A percentile compares a stretch with the other conserved stretches of the same genome.
Conservation (phyloP, 2,888 invertebrate species). For the Ellobium chinense region DNA sequence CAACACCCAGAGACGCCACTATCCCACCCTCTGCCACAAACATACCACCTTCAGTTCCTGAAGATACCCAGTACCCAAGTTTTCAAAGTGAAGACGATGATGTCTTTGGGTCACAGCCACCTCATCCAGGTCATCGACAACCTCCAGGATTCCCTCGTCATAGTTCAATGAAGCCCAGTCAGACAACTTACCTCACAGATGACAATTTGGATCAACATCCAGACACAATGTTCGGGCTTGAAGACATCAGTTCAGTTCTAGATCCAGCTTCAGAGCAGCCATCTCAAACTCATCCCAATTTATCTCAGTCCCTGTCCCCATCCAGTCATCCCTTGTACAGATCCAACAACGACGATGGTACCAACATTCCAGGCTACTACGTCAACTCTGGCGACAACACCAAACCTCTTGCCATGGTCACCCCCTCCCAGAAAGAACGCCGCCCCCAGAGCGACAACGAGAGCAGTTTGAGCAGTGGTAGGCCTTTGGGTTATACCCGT, state of each 20-base stretch:
- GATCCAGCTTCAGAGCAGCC: conserved; percentile 55
- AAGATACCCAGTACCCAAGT: conserved; percentile 55
- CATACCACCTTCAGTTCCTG: background rate
- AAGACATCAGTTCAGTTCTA: conserved; percentile 72
- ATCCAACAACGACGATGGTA: background rate
- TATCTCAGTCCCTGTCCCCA: background rate
- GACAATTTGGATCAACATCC: conserved; percentile 22
- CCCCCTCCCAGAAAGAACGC: background rate
- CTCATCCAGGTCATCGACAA: background rate
- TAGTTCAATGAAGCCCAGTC: conserved; percentile 71
- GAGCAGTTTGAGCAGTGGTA: conserved; percentile 59
- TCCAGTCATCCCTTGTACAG: conserved; percentile 9
- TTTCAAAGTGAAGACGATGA: conserved; percentile 62
- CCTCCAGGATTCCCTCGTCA: conserved; percentile 67
- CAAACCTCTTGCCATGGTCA: conserved; percentile 19
- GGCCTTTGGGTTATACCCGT: conserved; percentile 64
- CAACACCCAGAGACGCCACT: background rate
- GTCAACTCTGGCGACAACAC: background rate
- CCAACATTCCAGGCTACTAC: conserved; percentile 26
- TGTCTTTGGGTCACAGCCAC: conserved; percentile 59
- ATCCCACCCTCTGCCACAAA: background rate
- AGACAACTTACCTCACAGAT: conserved; percentile 65
- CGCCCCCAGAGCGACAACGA: conserved; percentile 45
- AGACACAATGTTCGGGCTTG: conserved; percentile 52
- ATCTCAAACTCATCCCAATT: conserved; percentile 19